Conservation (phyloP, 2,113 vertebrate species). For the Anolis carolinensis region DNA sequence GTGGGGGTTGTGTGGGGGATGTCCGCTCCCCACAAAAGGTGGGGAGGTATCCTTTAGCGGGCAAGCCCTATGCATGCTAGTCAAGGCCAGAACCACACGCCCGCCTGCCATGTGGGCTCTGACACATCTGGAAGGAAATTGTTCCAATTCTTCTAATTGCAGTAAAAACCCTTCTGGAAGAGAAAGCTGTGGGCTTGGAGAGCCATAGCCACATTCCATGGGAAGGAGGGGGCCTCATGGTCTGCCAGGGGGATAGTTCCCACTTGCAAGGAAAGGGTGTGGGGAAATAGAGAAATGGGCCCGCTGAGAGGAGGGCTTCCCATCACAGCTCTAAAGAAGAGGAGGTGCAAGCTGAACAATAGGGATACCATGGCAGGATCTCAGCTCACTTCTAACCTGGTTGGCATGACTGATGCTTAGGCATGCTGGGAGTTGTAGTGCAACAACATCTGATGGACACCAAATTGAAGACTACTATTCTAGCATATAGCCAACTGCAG, state of each 20-base stretch:
- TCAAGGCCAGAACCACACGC: conserved; percentile 25
- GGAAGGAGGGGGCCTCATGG: neutral
- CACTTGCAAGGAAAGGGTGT: accelerated
- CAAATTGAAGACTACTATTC: too few relatives aligned
- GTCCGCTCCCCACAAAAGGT: neutral
- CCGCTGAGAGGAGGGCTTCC: neutral
- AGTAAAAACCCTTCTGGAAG: conserved; percentile 28
- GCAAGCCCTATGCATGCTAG: neutral
- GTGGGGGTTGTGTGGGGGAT: neutral
- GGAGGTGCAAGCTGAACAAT: neutral
- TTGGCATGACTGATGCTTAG: neutral
- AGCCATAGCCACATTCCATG: conserved; percentile 17
- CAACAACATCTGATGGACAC: neutral
- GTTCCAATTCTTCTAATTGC: conserved; percentile 41
- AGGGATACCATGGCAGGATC: neutral
- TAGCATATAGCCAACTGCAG: too few relatives aligned
- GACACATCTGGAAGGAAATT: conserved; percentile 46
- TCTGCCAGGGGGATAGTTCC: neutral
- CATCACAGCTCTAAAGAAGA: neutral
- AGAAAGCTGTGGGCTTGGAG: conserved; percentile 20
- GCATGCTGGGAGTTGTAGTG: neutral
- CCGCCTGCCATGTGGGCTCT: conserved; percentile 28
- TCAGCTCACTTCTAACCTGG: too few relatives aligned
- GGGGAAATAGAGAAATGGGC: accelerated
- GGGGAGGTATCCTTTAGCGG: neutral